Percentiles rank a stretch among this genome's conserved stretches.
phyloP scores from a whole-genome alignment of 2,113 vertebrate genomes.

The Gallinago media region DNA sequence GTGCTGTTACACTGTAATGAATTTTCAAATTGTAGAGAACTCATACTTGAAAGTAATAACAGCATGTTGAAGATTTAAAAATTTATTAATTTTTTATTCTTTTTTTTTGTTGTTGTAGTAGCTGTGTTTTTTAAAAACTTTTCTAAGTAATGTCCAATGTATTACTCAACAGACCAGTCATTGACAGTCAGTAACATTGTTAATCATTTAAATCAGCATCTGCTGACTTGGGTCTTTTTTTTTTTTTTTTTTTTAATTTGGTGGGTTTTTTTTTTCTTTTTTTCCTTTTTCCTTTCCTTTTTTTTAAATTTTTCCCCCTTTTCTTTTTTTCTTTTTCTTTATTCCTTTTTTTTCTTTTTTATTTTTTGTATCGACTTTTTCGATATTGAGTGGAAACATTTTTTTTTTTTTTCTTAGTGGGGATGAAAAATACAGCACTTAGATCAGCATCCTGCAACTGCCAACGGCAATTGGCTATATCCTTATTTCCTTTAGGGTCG shows the following conservation, averaged over 20 bases:
- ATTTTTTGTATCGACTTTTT: background rate
- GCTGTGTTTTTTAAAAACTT: background rate
- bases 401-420: no score
- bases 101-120: background rate
- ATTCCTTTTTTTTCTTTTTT: no score
- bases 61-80: background rate
- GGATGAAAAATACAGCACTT: background rate
- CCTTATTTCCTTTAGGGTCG: fast-evolving
- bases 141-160: fast-evolving
- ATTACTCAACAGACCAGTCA: background rate
- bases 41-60: background rate
- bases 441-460: background rate
- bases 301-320: background rate
- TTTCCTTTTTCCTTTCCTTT: conserved; percentile 64
- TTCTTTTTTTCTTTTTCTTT: no score
- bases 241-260: background rate
- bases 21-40: background rate
- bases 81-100: background rate
- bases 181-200: background rate
- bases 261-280: conserved; percentile 16
- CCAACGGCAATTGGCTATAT: fast-evolving
- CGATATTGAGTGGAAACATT: background rate
- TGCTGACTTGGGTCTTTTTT: background rate
- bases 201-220: background rate
- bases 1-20: background rate